A percentile compares a stretch with the other conserved stretches of the same genome.
Evolutionary conservation across 1,140 invertebrate species (phyloP).

Genomic region (Rhagoletis pomonella): DNA sequence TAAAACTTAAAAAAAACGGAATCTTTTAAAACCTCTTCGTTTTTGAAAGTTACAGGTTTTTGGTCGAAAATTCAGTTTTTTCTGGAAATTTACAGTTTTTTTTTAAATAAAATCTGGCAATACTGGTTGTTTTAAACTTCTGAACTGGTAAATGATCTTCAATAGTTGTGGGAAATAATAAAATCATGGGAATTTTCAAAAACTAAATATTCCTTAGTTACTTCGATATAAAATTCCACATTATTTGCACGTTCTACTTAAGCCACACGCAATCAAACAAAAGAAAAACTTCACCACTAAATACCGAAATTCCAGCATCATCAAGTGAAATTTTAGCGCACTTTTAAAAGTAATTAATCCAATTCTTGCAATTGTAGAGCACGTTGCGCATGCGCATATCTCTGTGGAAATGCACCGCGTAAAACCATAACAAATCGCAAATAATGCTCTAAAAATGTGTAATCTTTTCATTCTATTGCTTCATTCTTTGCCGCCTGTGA

Average conservation of each 20-base stretch:
- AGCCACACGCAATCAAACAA: background rate
- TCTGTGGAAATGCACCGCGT: background rate
- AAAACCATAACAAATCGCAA: conserved; percentile 37
- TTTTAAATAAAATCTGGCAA: too few species aligned
- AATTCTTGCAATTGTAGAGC: conserved; percentile 1
- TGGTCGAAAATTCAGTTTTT: too few species aligned
- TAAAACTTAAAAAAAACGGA: too few species aligned
- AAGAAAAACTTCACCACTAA: background rate
- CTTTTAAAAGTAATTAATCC: conserved; percentile 34
- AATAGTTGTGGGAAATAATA: too few species aligned
- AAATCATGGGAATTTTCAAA: background rate
- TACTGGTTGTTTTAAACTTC: too few species aligned
- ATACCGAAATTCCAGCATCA: background rate
- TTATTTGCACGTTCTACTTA: background rate
- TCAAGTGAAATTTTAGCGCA: background rate
- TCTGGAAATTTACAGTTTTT: too few species aligned
- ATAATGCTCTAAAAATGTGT: conserved; percentile 28
- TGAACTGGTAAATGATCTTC: too few species aligned
- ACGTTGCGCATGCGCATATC: conserved; percentile 33
- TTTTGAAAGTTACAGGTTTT: too few species aligned
- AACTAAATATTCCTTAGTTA: background rate
- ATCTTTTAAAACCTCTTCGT: too few species aligned
- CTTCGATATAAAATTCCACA: background rate
- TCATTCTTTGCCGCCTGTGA: background rate
- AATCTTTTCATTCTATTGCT: background rate